A percentile compares a stretch with the other conserved stretches of the same genome.
Conservation (phyloP, 1,140 invertebrate genomes). For the Platyscapa corneri region DNA sequence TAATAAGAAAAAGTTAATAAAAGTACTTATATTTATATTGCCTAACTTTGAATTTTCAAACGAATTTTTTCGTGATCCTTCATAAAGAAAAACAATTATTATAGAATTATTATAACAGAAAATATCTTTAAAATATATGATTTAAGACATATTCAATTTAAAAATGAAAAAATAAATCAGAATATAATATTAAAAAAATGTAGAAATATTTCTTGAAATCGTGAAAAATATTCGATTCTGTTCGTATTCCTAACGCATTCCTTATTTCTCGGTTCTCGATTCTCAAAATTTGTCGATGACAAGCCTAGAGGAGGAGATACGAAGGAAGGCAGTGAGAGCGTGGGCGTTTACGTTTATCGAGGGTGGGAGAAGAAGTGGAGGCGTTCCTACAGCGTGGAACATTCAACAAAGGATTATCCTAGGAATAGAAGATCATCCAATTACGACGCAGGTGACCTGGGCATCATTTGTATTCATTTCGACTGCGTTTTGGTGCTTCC, state of each 20-base stretch:
- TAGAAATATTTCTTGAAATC: no score
- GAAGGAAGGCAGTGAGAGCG: conserved; percentile 34
- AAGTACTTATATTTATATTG: no score
- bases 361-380: not conserved
- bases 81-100: no score
- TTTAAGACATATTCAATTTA: no score
- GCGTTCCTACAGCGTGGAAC: conserved; percentile 41
- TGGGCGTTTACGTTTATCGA: conserved; percentile 38
- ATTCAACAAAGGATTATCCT: conserved; percentile 64
- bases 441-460: conserved; percentile 64
- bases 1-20: no score
- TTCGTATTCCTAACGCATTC: not conserved
- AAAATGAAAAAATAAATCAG: no score
- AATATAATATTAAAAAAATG: no score
- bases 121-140: no score
- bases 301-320: conserved; percentile 15
- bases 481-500: conserved; percentile 49
- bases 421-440: conserved; percentile 65
- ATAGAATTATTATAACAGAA: no score
- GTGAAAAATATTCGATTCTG: no score
- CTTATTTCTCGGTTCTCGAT: not conserved
- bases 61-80: no score
- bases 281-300: conserved; percentile 40
- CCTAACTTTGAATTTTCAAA: no score
- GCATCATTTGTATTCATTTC: conserved; percentile 67